Evolutionary conservation across 2,888 invertebrate genomes (phyloP), one percentile per base, ranked within the genome.

Genomic region (Xylota sylvarum): DNA sequence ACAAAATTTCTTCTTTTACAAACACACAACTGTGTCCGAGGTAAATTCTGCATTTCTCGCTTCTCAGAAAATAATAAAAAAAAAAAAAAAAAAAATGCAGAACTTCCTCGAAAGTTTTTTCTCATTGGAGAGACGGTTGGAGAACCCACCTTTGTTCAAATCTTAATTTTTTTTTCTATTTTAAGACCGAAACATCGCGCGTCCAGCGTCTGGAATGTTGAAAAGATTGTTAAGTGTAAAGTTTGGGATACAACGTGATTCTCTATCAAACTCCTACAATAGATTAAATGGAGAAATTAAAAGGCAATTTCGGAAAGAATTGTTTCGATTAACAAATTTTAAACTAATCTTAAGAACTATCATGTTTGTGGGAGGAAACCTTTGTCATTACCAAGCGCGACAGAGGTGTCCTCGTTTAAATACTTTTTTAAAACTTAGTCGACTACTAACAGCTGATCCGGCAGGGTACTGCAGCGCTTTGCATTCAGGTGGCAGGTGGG

Each of bases 401-500:
- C 58, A 83, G 74, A 79, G 14, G 78, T 50, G 78, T 48, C 35
- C 55, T 32, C 50, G 14, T 55, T 82, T 4, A 56, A 56, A 56
- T 32, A 89, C 88, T 89, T 88, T 88, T 80, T 83, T 79, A 58
- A 40, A 37, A 72, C 58, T 56, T 50, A 88, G 12, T 89, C 88
- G 12, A 88, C 88, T 27, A 89, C 88, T 14, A 91, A 88, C 60
- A 91, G 80, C 56, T 91, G 89, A 7, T 89, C 80, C 0, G 90
- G 90, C 17, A 90, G 89, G 6, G 89, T 88, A 7, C 32, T 70
- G 37, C 23, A 60, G 19, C 85, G 88, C 56, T 89, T 89, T 0
- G 93, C 92, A 85, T 93, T 94, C 76, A 93, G 93, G 89, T 94
- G 94, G 88, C 94, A 95, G 35, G 91, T 91, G 1, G 94, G 91